Evolutionary conservation across 2,113 vertebrate genomes (phyloP).

Genomic region (Odontophorus gujanensis): DNA sequence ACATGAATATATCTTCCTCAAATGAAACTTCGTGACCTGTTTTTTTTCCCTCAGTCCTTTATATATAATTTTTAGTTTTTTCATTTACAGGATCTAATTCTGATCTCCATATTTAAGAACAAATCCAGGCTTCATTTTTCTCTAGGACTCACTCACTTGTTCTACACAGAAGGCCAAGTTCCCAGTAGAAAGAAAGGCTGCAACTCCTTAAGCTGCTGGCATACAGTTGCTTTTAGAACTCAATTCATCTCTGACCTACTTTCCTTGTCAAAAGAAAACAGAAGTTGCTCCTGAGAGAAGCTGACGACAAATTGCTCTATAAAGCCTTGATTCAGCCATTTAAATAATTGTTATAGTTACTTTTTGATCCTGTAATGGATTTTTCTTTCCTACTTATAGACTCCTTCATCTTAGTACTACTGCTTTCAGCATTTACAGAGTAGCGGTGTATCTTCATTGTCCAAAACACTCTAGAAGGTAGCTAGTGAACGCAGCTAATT

Average conservation of each 20-base stretch:
- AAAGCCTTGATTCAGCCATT: not conserved
- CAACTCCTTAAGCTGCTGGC: not conserved
- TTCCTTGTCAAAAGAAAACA: not conserved
- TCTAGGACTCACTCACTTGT: not conserved
- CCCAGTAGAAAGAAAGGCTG: not conserved
- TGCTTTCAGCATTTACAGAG: not conserved
- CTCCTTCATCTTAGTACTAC: not conserved
- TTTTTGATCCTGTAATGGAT: not conserved
- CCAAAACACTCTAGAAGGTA: not conserved
- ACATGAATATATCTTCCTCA: not conserved
- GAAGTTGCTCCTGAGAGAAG: not conserved
- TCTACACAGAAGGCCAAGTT: not conserved
- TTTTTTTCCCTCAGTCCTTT: not conserved
- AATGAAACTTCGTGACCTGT: not conserved
- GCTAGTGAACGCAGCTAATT: not conserved
- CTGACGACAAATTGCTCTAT: not conserved
- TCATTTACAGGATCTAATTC: not conserved
- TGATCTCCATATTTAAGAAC: not conserved
- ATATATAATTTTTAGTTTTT: not conserved
- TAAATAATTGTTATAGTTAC: not conserved
- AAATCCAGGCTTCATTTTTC: not conserved
- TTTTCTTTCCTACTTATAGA: not conserved
- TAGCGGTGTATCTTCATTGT: not conserved
- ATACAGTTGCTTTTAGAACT: not conserved
- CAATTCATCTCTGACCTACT: not conserved